Base-by-base conservation (phyloP, 2,113 vertebrate species). In the Cololabis saira region DNA sequence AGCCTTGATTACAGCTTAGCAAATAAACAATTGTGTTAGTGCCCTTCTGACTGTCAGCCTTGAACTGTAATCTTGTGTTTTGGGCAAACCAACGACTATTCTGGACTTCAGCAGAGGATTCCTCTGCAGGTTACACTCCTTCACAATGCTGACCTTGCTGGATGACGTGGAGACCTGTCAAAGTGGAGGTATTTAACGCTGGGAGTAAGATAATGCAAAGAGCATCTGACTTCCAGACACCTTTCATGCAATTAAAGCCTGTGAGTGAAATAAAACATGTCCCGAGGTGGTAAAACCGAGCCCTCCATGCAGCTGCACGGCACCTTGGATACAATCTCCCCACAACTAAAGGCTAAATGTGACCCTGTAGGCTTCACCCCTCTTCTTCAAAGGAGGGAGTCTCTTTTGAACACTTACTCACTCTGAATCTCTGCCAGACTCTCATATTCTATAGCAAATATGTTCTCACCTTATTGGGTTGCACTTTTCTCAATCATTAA, bases 321-420 rank as follows among this genome's bases (percentile, higher is more conserved):
- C n/a, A 21, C 37, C 17, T 27, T 24, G 18, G 40, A 63, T 55
- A 18, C 67, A 73, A 54, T 42, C 51, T 18, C 54, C 64, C 24
- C 45, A 50, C 47, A 33, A 27, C 30, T 57, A 61, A 60, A 8
- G 11, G 7, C 45, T 37, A 19, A 19, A 62, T 51, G 56, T 49
- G 22, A 68, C 22, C 41, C 50, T 41, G 47, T 22, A 59, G 24
- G 51, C 55, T 41, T 52, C 48, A 33, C 48, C 50, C 65, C 60
- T 76, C 16, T 51, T 78, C 65, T 62, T 60, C 60, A 81, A 71
- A 80, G 37, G 24, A 40, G 19, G 12, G 24, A 16, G 21, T 61
- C 7, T 16, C 27, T 49, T 57, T 55, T 52, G 37, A 76, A 10
- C 53, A 50, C 24, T 42, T 37, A 17, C 45, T 18, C 14, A 42